Evolutionary conservation across 2,797 vertebrate genomes (phyloP), one percentile per base, ranked within the genome.

Genomic region (Anabacerthia variegaticeps): DNA sequence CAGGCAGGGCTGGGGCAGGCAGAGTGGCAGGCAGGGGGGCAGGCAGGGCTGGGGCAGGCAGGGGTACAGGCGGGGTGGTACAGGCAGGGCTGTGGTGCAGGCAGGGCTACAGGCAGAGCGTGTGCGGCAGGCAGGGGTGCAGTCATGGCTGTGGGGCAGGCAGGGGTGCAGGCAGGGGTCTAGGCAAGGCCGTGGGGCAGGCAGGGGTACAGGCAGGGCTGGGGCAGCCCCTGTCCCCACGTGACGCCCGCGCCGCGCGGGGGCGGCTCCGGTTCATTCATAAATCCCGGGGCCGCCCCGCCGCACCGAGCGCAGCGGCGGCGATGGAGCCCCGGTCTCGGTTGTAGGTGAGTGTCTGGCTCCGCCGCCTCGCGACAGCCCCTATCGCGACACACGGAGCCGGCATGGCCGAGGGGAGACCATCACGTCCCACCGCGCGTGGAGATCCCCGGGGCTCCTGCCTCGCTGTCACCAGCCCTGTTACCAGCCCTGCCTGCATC

Each of bases 241-340:
- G 92, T 94, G 92, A 94, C 90, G 87, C 74, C 81, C 76, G 85
- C 93, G 73, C 88, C 95, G 91, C 93, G 92, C 95, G 91, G 94
- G 94, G 94, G 94, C 92, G 94, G 94, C 94, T 92, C 94, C 69
- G 94, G 89, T 90, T 95, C 94, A 95, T 95, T 95, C 94, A 95
- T 95, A 95, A 95, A 95, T 92, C 92, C 78, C 92, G 94, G 92
- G 94, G 92, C 92, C 89, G 89, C 90, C 48, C 85, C 62, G 86
- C 82, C 59, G 92, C 88, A 87, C 89, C 89, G 89, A 95, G 89
- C 79, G 86, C 94, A 76, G 92, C 92, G 89, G 94, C 80, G 81
- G 89, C 89, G 94, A 95, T 95, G 94, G 92, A 95, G 94, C 75
- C 94, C 84, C 86, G 89, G 85, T 88, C 63, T 83, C 55, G 52